Conservation (phyloP, 1,140 invertebrate species). For the Nasonia vitripennis region DNA sequence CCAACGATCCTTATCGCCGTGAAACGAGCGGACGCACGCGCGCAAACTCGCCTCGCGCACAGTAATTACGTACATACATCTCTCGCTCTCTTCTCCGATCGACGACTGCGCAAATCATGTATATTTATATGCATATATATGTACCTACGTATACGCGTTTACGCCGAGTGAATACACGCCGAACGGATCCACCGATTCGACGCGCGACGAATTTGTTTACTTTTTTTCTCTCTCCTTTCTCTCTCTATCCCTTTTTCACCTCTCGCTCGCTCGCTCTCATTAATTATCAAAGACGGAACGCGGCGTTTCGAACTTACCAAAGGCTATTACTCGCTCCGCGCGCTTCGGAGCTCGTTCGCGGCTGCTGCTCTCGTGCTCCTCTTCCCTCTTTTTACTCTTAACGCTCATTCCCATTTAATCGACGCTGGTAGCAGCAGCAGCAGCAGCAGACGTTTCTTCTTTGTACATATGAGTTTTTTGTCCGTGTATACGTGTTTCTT, state of each 20-base stretch:
- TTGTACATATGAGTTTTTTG: conserved; percentile 6
- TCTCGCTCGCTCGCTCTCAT: conserved; percentile 10
- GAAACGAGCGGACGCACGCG: neutral
- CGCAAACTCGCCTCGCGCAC: neutral
- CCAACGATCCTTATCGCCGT: neutral
- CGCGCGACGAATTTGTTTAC: neutral
- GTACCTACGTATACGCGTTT: neutral
- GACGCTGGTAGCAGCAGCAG: neutral
- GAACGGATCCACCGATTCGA: conserved; percentile 12
- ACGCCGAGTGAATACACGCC: neutral
- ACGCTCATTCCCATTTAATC: neutral
- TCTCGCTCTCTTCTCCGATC: conserved; percentile 29
- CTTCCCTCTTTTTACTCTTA: neutral
- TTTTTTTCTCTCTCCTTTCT: conserved; percentile 1
- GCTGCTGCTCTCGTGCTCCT: neutral
- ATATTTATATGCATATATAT: neutral
- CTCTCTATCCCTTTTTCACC: neutral
- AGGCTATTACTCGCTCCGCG: conserved; percentile 31
- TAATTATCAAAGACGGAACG: conserved; percentile 34
- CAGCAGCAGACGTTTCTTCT: neutral
- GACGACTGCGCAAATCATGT: conserved; percentile 1
- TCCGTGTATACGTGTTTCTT: neutral
- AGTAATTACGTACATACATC: conserved; percentile 29
- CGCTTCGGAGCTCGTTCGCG: neutral
- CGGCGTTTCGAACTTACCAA: conserved; percentile 40